Percentiles rank a stretch among this genome's conserved stretches.
These are phyloP conservation scores for Coenonympha glycerion DNA, from an alignment of 2,888 invertebrate species.

Conservation along the genomic window DNA sequence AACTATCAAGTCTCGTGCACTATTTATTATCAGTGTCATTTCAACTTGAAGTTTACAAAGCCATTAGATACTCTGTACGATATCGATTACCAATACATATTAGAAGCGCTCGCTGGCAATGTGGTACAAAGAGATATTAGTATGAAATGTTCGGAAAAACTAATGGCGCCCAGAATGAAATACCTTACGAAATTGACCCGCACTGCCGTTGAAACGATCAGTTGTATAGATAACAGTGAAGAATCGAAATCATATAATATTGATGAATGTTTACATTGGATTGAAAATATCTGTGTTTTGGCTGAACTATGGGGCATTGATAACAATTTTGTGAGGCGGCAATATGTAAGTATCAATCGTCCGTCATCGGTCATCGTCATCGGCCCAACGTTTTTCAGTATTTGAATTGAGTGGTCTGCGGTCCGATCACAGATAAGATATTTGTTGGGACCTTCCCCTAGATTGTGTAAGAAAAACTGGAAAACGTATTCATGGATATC, in stretches of 20 bases:
- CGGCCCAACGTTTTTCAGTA: too few species aligned
- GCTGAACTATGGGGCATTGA: constrained; percentile 87
- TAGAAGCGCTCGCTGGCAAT: constrained; percentile 61
- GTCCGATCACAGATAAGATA: too few species aligned
- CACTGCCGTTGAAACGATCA: constrained; percentile 83
- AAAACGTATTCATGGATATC: too few species aligned
- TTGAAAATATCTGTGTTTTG: constrained; percentile 81
- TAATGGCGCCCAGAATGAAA: constrained; percentile 80
- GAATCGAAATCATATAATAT: constrained; percentile 60
- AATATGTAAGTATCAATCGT: constrained; percentile 86
- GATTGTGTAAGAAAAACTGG: too few species aligned
- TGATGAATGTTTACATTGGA: constrained; percentile 77
- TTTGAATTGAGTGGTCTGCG: too few species aligned
- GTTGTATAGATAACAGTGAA: constrained; percentile 73
- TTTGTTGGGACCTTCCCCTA: too few species aligned
- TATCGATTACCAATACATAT: constrained; percentile 78
- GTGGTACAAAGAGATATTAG: constrained; percentile 73
- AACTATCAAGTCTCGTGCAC: constrained; percentile 87
- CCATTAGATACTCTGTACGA: constrained; percentile 87
- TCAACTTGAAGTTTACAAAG: constrained; percentile 83
- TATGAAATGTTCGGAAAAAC: constrained; percentile 80
- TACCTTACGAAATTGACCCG: constrained; percentile 85
- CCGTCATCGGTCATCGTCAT: too few species aligned
- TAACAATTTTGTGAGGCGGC: constrained; percentile 82
- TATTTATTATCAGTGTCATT: constrained; percentile 85